These are phyloP conservation scores for Craniophora ligustri DNA, from an alignment of 2,888 invertebrate genomes.

Conservation along the genomic window DNA sequence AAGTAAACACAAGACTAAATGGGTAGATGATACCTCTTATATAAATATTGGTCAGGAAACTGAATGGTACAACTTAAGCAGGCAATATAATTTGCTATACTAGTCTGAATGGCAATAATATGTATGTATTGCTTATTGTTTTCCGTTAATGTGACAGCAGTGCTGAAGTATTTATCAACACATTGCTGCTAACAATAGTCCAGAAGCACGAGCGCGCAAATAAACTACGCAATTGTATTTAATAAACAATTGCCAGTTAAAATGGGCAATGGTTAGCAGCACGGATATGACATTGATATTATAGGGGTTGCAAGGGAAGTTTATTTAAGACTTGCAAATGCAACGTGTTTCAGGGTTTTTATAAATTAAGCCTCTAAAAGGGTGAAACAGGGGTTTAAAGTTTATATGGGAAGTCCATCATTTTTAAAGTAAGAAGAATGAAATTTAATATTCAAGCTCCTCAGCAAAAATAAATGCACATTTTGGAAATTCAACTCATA, in stretches of 20 bases:
- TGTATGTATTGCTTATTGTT: conserved; percentile 6
- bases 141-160: background rate
- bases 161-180: conserved; percentile 23
- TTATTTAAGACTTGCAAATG: no score
- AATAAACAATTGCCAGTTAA: background rate
- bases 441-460: no score
- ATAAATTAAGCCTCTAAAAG: no score
- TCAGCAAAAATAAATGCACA: no score
- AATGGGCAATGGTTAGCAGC: background rate
- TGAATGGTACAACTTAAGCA: conserved; percentile 2
- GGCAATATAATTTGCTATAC: conserved; percentile 1
- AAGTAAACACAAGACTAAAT: background rate
- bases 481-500: no score
- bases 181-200: conserved; percentile 4
- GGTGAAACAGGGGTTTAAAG: no score
- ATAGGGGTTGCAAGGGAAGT: no score
- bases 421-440: no score
- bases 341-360: no score
- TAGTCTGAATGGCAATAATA: background rate
- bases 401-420: no score
- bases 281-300: no score
- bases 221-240: background rate
- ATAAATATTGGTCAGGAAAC: background rate
- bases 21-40: background rate
- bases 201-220: background rate